A percentile compares a stretch with the other conserved stretches of the same genome.
These are phyloP conservation scores for Petrocephalus schoutedeni DNA, from an alignment of 2,797 vertebrate species.

Conservation along the genomic window DNA sequence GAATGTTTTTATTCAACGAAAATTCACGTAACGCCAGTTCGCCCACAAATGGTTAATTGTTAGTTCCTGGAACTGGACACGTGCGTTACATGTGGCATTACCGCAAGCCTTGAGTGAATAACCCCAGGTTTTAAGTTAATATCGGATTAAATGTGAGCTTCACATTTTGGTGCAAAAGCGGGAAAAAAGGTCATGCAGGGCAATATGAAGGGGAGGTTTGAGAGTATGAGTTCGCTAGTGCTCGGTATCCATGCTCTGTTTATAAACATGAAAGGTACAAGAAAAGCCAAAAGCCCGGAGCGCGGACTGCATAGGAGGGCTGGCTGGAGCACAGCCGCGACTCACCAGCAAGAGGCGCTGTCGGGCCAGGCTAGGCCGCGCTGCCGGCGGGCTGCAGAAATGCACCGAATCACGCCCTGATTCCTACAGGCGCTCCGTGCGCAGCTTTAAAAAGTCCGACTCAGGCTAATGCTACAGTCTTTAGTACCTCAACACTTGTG, in stretches of 20 bases:
- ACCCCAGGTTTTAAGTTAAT: background rate
- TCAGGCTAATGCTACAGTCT: background rate
- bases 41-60: constrained; percentile 39
- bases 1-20: background rate
- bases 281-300: constrained; percentile 56
- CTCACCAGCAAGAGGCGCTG: constrained; percentile 12
- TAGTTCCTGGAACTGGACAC: constrained; percentile 53
- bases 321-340: background rate
- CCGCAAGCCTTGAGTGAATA: background rate
- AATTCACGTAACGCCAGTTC: background rate
- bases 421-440: background rate
- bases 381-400: background rate
- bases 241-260: constrained; percentile 49
- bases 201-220: background rate
- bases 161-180: background rate
- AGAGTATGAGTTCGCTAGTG: too few relatives aligned
- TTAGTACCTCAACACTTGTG: background rate
- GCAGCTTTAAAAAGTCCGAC: background rate
- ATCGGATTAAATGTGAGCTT: background rate
- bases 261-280: constrained; percentile 77
- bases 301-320: constrained; percentile 31
- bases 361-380: background rate
- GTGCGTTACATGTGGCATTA: constrained; percentile 50
- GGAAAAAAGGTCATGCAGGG: background rate
- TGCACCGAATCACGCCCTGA: background rate